Conservation (phyloP, 2,888 invertebrate species). For the Chalcis sispes region DNA sequence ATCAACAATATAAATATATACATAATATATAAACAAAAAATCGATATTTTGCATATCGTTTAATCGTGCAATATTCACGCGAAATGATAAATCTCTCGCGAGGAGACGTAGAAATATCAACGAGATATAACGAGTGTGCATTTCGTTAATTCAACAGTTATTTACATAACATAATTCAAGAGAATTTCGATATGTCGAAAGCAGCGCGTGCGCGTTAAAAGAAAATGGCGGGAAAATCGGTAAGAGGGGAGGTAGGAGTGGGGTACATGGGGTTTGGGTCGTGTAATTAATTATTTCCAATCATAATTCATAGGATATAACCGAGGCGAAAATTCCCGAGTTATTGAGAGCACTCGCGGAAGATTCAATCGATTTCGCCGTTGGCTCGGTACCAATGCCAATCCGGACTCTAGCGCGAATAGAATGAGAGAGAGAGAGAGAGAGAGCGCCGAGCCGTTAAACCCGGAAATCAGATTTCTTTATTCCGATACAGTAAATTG, state of each 20-base stretch:
- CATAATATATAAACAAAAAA: no score
- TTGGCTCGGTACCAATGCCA: constrained; percentile 48
- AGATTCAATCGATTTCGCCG: constrained; percentile 47
- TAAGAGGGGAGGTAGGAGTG: background rate
- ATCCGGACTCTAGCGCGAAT: no score
- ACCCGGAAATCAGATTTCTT: constrained; percentile 58
- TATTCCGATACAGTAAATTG: constrained; percentile 57
- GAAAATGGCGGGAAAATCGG: background rate
- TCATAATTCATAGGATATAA: constrained; percentile 36
- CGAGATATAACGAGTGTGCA: constrained; percentile 44
- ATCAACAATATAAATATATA: no score
- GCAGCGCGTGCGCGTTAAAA: background rate
- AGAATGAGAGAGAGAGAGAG: no score
- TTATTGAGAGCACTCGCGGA: constrained; percentile 14
- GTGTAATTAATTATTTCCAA: constrained; percentile 49
- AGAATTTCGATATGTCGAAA: background rate
- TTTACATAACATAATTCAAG: constrained; percentile 26
- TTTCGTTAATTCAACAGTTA: constrained; percentile 40
- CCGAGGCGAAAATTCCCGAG: constrained; percentile 38
- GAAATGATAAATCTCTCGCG: no score
- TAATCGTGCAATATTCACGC: no score
- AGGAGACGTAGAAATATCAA: constrained; percentile 35
- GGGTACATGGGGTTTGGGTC: background rate
- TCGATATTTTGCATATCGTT: no score
- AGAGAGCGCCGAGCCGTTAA: constrained; percentile 42